Percentiles rank a stretch among this genome's conserved stretches.
phyloP scores from a whole-genome alignment of 1,140 invertebrate species.

The Trichomalopsis sarcophagae region DNA sequence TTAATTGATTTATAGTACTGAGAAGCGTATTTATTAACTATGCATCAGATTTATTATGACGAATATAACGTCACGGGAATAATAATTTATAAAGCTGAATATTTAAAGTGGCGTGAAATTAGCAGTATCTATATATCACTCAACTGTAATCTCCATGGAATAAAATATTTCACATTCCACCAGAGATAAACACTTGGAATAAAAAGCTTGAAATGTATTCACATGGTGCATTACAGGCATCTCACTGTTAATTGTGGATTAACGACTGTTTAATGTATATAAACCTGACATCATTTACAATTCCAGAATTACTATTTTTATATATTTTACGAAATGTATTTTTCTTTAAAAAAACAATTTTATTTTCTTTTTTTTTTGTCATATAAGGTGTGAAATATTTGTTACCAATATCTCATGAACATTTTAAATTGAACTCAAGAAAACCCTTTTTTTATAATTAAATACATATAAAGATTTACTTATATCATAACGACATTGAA shows the following conservation, averaged over 20 bases:
- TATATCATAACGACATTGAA: conserved; percentile 31
- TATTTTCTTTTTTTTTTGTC: conserved; percentile 4
- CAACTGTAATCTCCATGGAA: not conserved
- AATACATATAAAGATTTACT: conserved; percentile 32
- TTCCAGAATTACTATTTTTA: conserved; percentile 24
- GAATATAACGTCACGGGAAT: conserved; percentile 11
- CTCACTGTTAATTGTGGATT: not conserved
- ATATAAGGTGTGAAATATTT: conserved; percentile 2
- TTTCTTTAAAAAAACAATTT: conserved; percentile 17
- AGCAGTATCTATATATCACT: not conserved
- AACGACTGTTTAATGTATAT: conserved; percentile 17
- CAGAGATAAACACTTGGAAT: conserved; percentile 18
- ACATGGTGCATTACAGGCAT: not conserved
- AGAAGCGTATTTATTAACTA: not conserved
- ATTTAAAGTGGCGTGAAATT: not conserved
- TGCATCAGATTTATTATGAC: conserved; percentile 22
- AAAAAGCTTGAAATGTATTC: conserved; percentile 31
- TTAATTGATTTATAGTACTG: conserved; percentile 9
- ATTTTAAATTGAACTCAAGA: conserved; percentile 3
- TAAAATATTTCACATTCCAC: not conserved
- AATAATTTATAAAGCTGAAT: conserved; percentile 19
- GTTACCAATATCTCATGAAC: conserved; percentile 12
- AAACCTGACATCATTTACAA: conserved; percentile 33
- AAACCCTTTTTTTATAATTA: not conserved
- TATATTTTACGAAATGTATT: conserved; percentile 12